Base-by-base conservation (phyloP, 92 coral and sea anemone genomes). In the Zoanthus sociatus region DNA sequence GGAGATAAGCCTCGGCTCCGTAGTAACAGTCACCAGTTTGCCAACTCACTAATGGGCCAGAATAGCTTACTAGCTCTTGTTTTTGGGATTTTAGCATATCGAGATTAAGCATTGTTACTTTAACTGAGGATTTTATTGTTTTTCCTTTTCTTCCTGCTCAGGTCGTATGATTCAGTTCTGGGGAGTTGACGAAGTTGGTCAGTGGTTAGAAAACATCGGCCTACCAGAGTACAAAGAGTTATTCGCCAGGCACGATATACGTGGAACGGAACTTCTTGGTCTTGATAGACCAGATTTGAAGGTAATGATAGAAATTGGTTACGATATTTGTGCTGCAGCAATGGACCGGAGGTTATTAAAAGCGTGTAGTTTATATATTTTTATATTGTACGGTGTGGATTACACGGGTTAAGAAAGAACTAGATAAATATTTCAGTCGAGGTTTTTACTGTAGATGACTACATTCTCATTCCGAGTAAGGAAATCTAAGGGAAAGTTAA, bases 81-180 rank as follows among this genome's bases (percentile, higher is more conserved):
- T 26, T 26, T 26, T 26, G 26, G 26, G 26, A 26, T 26, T 26
- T 26, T 37, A 17, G 30, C 69, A 3, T 5, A 15, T 0, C n/a
- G n/a, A 58, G 64, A 58, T 58, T 58, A 17, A 63, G 10, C n/a
- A 4, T 60, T 6, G 17, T 21, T 12, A 10, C 37, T 67, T 67
- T 1, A 17, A 30, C 4, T 17, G 18, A 5, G 18, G 32, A 8
- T 67, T 67, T 7, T 67, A n/a, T 30, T 2, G 46, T 33, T 10
- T 13, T 69, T 9, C 17, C 3, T 26, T 69, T 9, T 67, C 18
- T 44, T 70, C 42, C 69, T 79, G 64, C 26, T 31, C 50, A 96
- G 99, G 99, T 82, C 94, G 94, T 66, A 97, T 97, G 98, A 95
- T 97, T 33, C 91, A 92, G 90, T 97, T 93, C 89, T 97, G 99